These are phyloP conservation scores for Ennomos quercinarius DNA, from an alignment of 2,888 invertebrate species.

Conservation along the genomic window DNA sequence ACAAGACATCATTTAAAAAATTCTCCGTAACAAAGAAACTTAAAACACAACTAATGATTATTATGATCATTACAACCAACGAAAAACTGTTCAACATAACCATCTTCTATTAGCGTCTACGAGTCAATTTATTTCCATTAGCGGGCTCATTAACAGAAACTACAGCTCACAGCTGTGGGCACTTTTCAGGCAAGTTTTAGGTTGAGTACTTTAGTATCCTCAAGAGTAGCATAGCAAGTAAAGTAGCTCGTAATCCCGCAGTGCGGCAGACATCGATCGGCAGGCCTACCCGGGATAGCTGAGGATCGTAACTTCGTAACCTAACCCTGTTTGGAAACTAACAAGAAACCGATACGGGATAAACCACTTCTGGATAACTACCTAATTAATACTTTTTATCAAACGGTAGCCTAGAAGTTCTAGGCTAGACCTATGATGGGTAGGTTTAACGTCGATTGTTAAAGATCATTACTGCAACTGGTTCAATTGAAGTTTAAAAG, in stretches of 20 bases:
- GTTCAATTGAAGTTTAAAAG: background rate
- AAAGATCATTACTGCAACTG: background rate
- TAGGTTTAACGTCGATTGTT: background rate
- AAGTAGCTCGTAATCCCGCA: conserved; percentile 23
- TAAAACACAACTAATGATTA: too few relatives aligned
- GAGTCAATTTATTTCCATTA: background rate
- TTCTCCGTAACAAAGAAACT: too few relatives aligned
- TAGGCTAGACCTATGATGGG: too few relatives aligned
- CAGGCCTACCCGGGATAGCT: conserved; percentile 10
- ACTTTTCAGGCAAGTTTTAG: conserved; percentile 10
- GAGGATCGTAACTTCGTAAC: conserved; percentile 4
- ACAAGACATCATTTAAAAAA: too few relatives aligned
- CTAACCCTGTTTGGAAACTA: conserved; percentile 1
- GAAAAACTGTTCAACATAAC: background rate
- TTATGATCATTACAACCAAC: background rate
- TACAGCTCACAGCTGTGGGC: conserved; percentile 1
- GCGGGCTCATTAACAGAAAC: conserved; percentile 1
- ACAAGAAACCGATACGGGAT: background rate
- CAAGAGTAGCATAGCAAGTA: conserved; percentile 1
- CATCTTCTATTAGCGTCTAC: background rate
- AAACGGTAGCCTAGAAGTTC: too few relatives aligned
- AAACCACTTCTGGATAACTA: background rate
- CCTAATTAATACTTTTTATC: background rate
- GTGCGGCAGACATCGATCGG: conserved; percentile 30
- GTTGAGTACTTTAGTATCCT: conserved; percentile 1